Conservation (phyloP, 92 coral and sea anemone genomes). For the Umimayanthus kanabou region DNA sequence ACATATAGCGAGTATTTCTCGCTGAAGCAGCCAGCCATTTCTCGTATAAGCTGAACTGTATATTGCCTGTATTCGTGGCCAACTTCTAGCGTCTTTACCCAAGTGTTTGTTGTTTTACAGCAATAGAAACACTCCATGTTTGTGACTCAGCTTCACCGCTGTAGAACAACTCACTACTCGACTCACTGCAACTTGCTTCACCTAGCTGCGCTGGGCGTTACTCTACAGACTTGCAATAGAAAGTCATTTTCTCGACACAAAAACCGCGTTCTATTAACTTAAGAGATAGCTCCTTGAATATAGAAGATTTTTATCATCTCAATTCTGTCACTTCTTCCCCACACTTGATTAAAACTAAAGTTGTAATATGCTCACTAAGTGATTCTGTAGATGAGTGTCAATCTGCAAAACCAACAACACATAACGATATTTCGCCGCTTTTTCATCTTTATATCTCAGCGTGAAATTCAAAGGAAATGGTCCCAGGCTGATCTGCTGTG, state of each 20-base stretch:
- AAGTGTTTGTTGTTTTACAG: constrained; percentile 33
- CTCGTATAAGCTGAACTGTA: constrained; percentile 57
- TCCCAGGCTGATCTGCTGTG: background rate
- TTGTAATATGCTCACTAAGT: constrained; percentile 23
- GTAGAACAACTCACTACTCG: background rate
- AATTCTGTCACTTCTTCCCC: constrained; percentile 22
- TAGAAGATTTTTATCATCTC: constrained; percentile 18
- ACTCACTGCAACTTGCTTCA: background rate
- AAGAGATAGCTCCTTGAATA: constrained; percentile 21
- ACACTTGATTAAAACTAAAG: constrained; percentile 19
- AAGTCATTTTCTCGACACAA: background rate
- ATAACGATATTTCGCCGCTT: background rate
- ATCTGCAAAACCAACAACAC: background rate
- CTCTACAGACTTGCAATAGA: background rate
- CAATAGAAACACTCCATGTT: constrained; percentile 36
- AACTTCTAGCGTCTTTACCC: constrained; percentile 29
- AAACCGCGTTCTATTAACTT: constrained; percentile 7
- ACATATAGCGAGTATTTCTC: constrained; percentile 62
- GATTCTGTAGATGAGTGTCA: background rate
- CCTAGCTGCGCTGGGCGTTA: background rate
- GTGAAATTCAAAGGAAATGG: background rate
- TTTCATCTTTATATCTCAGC: background rate
- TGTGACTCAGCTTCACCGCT: background rate
- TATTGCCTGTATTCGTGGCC: constrained; percentile 55
- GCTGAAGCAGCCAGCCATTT: constrained; percentile 54